Base-by-base conservation (phyloP, 1,140 invertebrate genomes). In the Zaprionus ghesquierei region DNA sequence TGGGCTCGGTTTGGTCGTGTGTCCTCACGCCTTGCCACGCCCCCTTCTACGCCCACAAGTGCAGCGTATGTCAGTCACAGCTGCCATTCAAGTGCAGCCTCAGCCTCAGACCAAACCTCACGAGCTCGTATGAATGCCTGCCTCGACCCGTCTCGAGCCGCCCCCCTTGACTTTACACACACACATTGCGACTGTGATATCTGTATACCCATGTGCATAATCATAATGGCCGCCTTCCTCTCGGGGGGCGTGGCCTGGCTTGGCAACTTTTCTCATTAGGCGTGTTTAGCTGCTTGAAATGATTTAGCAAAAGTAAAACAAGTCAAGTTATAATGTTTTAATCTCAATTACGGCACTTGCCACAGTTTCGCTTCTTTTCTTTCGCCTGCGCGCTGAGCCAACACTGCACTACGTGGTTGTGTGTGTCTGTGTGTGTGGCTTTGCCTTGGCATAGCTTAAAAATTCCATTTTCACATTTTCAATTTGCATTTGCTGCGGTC, bases 251-350 rank as follows among this genome's bases (percentile, higher is more conserved):
- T 35, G 35, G 35, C 13, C 55, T n/a, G 60, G 63, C 49, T 50
- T 70, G 54, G 35, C 35, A 89, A 89, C 84, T 89, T 89, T 89
- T 89, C 84, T 89, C 84, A 89, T 89, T 89, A 89, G 77, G 84
- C 84, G 79, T 89, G 79, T 89, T 89, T 89, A 89, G 84, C 84
- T 85, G 84, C 81, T 89, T 77, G 74, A 89, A 89, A 85, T 84
- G 80, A 89, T 89, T 89, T 80, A 89, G 79, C 59, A 87, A 82
- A 89, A 89, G 79, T 84, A 89, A 89, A 89, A 84, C 85, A 89
- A 89, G 84, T 89, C 84, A 89, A 89, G 85, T 84, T 89, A 89
- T 89, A 89, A 87, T 87, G 84, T 87, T 87, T 89, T 87, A 87
- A 89, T 89, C 84, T 89, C 85, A 89, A 89, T 89, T 89, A 89